Evolutionary conservation across 2,888 invertebrate species (phyloP), one percentile per base, ranked within the genome.

Genomic region (Gymnosoma rotundatum): DNA sequence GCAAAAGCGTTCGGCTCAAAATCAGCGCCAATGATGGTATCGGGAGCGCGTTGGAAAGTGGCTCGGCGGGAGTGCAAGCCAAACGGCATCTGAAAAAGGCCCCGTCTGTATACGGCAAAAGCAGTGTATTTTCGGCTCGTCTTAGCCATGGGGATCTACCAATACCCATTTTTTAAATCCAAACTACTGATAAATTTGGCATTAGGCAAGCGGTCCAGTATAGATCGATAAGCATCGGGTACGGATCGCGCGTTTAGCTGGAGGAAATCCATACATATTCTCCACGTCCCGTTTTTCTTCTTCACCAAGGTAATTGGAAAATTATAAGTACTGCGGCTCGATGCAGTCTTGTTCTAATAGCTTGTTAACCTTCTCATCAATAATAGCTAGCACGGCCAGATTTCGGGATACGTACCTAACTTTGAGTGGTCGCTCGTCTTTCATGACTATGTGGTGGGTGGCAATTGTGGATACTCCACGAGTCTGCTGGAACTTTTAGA

Each of bases 21-120:
- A 25, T 25, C 25, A 25, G 25, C 25, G 25, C 25, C 25, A 25
- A 64, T 64, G 9, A 64, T 18, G 38, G 21, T 45, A 45, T 70
- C 78, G 7, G 78, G 50, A 4, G 72, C 66, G 14, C 82, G 18
- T 50, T 82, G 76, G 38, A 82, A 82, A 0, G 76, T 70, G 14
- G 66, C 82, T 0, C 72, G 82, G 3, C 72, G 76, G 0, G 82
- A 82, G 14, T 76, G 76, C 0, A 82, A 45, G 4, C 76, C 82
- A 45, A 82, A 81, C 0, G 63, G 69, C 70, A 81, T 81, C 0
- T 74, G 63, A 32, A 32, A 73, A 9, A 78, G 16, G 1, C 83
- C 78, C 20, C 74, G 0, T 78, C 83, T 1, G 83, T 83, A 32
- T 73, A 73, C 36, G 73, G 32, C 14, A 42, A 25, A 25, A 25